These are phyloP conservation scores for Microtus agrestis DNA, from an alignment of 2,797 vertebrate genomes.

Conservation along the genomic window DNA sequence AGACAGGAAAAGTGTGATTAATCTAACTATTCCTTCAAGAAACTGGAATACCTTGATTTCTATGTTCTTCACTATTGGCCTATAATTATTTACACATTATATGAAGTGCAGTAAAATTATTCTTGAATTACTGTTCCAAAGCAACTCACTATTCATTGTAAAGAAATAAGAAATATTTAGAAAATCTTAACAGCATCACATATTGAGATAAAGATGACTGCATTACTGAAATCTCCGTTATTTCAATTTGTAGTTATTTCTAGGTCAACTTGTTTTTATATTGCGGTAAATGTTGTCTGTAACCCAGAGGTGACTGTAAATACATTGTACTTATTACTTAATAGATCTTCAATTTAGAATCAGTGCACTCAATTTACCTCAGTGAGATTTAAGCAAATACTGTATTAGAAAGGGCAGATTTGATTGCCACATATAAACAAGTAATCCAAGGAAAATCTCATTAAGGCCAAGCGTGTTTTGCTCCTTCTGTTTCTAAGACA, in stretches of 20 bases:
- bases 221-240: slow-evolving; percentile 55
- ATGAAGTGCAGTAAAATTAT: neutral
- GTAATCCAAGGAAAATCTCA: slow-evolving; percentile 64
- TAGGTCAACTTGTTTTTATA: slow-evolving; percentile 75
- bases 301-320: slow-evolving; percentile 70
- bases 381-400: slow-evolving; percentile 71
- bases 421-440: slow-evolving; percentile 66
- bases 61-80: neutral
- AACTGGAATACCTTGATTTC: neutral
- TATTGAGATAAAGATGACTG: slow-evolving; percentile 57
- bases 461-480: slow-evolving; percentile 24
- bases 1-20: neutral
- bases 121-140: neutral
- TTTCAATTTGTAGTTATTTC: slow-evolving; percentile 69
- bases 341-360: slow-evolving; percentile 76
- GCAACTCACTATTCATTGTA: slow-evolving; percentile 22
- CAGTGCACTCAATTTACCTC: slow-evolving; percentile 64
- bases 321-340: slow-evolving; percentile 72
- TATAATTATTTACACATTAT: neutral
- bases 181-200: neutral
- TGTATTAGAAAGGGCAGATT: slow-evolving; percentile 64
- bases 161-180: slow-evolving; percentile 34
- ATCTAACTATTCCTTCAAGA: neutral
- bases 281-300: slow-evolving; percentile 75
- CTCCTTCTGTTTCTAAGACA: slow-evolving; percentile 21